Base-by-base conservation (phyloP, 2,888 invertebrate species). In the Leptopilina syphax region DNA sequence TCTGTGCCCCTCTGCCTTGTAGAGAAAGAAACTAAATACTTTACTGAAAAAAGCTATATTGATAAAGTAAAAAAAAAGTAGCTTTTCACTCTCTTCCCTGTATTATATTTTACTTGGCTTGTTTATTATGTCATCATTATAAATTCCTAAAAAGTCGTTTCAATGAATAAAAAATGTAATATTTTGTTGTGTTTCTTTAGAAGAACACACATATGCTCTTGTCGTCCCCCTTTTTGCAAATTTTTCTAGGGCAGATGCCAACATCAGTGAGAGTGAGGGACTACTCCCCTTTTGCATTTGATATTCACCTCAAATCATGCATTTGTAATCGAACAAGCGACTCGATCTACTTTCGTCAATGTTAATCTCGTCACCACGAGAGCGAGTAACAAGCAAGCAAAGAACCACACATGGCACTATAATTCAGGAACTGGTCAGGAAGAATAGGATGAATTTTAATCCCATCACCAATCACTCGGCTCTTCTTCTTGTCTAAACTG, bases 301-400 rank as follows among this genome's bases (percentile, higher is more conserved):
- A 89, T 87, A 89, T 90, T 89, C 89, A 88, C 87, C 88, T 88
- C 88, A 86, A 88, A 89, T 89, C 88, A 87, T 89, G 87, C 88
- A 90, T 90, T 90, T 90, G 89, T 90, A 90, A 90, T 89, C 87
- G 86, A 80, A 84, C 83, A 85, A 87, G 84, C 88, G 85, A 86
- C 85, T 84, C 85, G 84, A 88, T 87, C 89, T 84, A 87, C 87
- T 88, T 88, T 86, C 85, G 82, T 83, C 85, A 85, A 85, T 88
- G 87, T 88, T 88, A 89, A 89, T 89, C 89, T 85, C 84, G 81
- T 83, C 83, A 78, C 86, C 73, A 73, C 57, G 34, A 57, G 34
- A 13, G 57, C n/a, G 12, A 10, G 73, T 54, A 73, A 73, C 73
- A 73, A 54, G 50, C 50, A 68, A 24, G 47, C 68, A 18, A 68